These are phyloP conservation scores for Neodiprion pinetum DNA, from an alignment of 1,140 invertebrate genomes.

Conservation along the genomic window DNA sequence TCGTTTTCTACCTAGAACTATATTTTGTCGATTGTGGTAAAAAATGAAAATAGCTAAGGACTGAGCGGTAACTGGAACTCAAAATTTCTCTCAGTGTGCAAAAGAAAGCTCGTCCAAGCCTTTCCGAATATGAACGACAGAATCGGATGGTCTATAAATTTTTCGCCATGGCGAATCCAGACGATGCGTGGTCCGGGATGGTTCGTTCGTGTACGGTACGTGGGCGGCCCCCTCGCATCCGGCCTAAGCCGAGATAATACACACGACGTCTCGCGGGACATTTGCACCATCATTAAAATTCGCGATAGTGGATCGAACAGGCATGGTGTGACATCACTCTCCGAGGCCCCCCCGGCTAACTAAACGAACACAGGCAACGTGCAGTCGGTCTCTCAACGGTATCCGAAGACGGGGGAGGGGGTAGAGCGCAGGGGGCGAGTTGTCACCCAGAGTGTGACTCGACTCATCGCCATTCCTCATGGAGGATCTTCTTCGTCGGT, in stretches of 20 bases:
- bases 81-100: too few species aligned
- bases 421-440: too few species aligned
- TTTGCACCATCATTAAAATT: slow-evolving; percentile 65
- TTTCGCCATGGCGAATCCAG: too few species aligned
- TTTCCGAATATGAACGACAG: too few species aligned
- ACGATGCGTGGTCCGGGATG: neutral
- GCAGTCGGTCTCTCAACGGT: too few species aligned
- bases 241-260: slow-evolving; percentile 63
- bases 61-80: too few species aligned
- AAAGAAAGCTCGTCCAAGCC: too few species aligned
- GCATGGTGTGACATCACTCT: slow-evolving; percentile 57
- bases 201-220: slow-evolving; percentile 28
- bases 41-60: too few species aligned
- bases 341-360: slow-evolving; percentile 55
- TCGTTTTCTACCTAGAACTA: too few species aligned
- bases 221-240: slow-evolving; percentile 58
- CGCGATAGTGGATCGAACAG: slow-evolving; percentile 63
- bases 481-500: neutral
- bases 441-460: neutral
- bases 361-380: slow-evolving; percentile 50
- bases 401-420: too few species aligned
- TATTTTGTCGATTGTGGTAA: too few species aligned
- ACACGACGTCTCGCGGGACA: slow-evolving; percentile 58
- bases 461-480: neutral
- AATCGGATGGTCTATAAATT: too few species aligned